Percentiles rank a stretch among this genome's conserved stretches.
Evolutionary conservation across 2,888 invertebrate genomes (phyloP).

Genomic region (Tipula lateralis): DNA sequence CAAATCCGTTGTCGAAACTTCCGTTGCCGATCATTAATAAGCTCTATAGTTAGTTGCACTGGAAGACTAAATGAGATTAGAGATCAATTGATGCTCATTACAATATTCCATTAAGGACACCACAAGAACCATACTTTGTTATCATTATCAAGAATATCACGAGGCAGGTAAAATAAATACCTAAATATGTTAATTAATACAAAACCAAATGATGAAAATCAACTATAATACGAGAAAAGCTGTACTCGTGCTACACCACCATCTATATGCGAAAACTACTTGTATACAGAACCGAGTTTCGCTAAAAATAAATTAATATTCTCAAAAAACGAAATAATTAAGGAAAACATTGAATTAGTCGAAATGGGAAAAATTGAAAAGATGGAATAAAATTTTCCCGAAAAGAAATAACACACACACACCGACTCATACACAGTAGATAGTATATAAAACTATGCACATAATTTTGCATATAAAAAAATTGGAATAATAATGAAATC

Average conservation of each 20-base stretch:
- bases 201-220: neutral
- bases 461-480: conserved; percentile 1
- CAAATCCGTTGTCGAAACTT: no score
- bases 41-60: no score
- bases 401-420: neutral
- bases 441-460: conserved; percentile 3
- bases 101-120: no score
- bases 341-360: neutral
- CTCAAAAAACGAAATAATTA: neutral
- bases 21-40: no score
- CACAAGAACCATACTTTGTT: no score
- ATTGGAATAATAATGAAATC: neutral
- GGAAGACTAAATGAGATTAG: no score
- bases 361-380: neutral
- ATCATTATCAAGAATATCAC: no score
- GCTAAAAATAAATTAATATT: neutral
- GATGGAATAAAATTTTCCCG: neutral
- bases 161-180: neutral
- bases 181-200: neutral
- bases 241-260: neutral
- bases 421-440: neutral
- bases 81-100: no score
- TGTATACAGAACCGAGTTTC: neutral
- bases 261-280: neutral
- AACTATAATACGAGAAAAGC: neutral